Evolutionary conservation across 1,140 invertebrate genomes (phyloP), one percentile per base, ranked within the genome.

Genomic region (Elysia chlorotica): DNA sequence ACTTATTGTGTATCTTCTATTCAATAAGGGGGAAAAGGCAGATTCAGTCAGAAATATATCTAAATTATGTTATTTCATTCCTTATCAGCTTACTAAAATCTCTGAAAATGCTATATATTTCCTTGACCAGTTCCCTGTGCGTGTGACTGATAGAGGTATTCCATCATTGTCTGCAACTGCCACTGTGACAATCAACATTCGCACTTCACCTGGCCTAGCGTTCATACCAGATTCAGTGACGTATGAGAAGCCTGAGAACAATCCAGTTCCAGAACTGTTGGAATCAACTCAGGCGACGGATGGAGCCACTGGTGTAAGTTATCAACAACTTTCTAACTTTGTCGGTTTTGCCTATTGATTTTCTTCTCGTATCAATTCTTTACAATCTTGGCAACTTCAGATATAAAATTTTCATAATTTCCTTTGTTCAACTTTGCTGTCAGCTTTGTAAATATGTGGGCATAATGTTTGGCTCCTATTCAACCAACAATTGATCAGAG

Each of bases 81-180:
- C n/a, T 48, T 14, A 59, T 10, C 6, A 14, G 28, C 56, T 59
- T 10, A n/a, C 17, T 59, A 59, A 10, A 59, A 14, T n/a, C 25
- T 17, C 28, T 17, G 2, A 61, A 61, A 5, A 28, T 31, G 3
- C 3, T 25, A 31, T 5, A 6, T 31, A 61, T 63, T 33, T 63
- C 10, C 33, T 41, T 33, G 25, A 25, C 33, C 31, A 81, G 80
- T 78, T 81, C 61, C 67, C 35, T 33, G 74, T 80, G 61, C 38
- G 65, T 48, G 80, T 76, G 25, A 38, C 61, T 30, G 80, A 81
- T 69, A 61, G 54, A 53, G 80, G 80, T 59, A 77, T 74, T 25
- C 80, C 80, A 37, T 25, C 67, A 14, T 14, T 73, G 53, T 69
- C 54, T 25, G 73, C 53, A 25, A 79, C 73, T 28, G 71, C 76